Conservation (phyloP, 1,140 invertebrate species). For the Lordiphosa mommai region DNA sequence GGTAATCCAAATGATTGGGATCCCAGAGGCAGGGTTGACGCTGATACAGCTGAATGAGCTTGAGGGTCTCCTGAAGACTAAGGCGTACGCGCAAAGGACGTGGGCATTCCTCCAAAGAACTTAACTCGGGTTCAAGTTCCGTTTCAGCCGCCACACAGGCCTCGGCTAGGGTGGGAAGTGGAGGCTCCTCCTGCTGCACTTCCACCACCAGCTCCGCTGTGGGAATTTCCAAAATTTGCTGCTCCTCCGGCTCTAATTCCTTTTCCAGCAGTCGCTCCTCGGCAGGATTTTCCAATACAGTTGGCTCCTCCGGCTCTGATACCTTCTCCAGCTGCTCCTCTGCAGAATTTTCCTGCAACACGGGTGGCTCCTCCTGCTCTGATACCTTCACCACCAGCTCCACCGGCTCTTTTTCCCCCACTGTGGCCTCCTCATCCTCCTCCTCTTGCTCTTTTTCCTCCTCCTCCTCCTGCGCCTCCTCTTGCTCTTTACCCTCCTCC, state of each 20-base stretch:
- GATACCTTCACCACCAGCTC: background rate
- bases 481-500: background rate
- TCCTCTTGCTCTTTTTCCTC: too few relatives aligned
- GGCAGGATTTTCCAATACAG: background rate
- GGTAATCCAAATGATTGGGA: conserved; percentile 65
- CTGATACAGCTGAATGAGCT: conserved; percentile 48
- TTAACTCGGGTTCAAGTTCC: background rate
- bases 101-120: background rate
- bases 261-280: background rate
- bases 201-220: background rate
- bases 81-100: conserved; percentile 24
- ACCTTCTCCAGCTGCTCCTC: background rate
- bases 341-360: background rate
- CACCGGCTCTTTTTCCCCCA: background rate
- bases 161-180: conserved; percentile 8
- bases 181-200: background rate
- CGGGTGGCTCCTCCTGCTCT: background rate
- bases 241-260: background rate
- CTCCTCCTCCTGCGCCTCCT: background rate
- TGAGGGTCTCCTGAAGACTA: conserved; percentile 25
- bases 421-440: background rate
- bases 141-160: conserved; percentile 1
- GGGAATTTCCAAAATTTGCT: background rate
- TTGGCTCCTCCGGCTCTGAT: background rate
- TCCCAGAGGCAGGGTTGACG: conserved; percentile 57